Evolutionary conservation across 2,888 invertebrate species (phyloP).

Genomic region (Ophioninae sp.): DNA sequence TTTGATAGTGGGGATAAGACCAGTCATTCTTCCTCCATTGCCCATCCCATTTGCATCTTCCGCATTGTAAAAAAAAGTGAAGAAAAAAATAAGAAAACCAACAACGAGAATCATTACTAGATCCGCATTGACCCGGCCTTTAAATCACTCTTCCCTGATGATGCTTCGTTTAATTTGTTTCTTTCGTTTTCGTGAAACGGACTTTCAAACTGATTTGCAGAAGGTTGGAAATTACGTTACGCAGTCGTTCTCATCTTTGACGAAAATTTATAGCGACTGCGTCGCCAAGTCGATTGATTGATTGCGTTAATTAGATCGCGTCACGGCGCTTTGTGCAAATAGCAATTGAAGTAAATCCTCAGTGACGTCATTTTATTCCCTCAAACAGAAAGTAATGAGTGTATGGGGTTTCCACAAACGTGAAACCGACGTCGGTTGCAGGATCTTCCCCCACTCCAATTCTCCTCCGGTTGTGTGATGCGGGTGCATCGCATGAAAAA

Average conservation of each 20-base stretch:
- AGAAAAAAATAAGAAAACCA: background rate
- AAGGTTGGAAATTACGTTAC: background rate
- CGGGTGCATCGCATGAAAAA: background rate
- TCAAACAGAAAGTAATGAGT: background rate
- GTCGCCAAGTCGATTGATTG: background rate
- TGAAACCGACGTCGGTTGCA: background rate
- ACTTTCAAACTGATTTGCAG: background rate
- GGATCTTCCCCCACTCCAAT: background rate
- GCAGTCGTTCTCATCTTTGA: background rate
- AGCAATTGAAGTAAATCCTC: background rate
- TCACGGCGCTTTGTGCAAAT: background rate
- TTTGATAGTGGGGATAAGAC: background rate
- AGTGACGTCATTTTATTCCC: background rate
- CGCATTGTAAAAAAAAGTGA: background rate
- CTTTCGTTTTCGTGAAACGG: background rate
- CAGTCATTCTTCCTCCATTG: background rate
- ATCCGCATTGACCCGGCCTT: background rate
- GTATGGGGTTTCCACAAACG: constrained; percentile 2
- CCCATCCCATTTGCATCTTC: background rate
- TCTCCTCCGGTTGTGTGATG: background rate
- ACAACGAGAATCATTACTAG: background rate
- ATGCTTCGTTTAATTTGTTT: background rate
- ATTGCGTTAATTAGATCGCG: background rate
- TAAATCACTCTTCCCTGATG: background rate
- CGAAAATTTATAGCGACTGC: background rate